Base-by-base conservation (phyloP, 2,888 invertebrate genomes). In the Itoplectis maculator region DNA sequence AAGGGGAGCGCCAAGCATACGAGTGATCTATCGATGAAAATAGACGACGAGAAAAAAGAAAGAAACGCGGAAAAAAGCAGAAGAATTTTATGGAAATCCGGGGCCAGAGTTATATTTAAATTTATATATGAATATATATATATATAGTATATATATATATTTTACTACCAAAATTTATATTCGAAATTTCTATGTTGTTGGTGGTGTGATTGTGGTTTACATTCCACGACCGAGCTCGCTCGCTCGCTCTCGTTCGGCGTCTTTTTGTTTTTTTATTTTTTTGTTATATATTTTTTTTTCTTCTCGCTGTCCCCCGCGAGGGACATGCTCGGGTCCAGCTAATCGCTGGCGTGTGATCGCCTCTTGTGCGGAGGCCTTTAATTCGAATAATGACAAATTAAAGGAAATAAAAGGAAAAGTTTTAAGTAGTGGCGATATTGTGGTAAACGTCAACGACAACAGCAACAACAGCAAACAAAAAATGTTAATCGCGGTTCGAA, bases 141-240 rank as follows among this genome's bases (percentile, higher is more conserved):
- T 88, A n/a, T n/a, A n/a, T n/a, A n/a, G n/a, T n/a, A 88, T 84
- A 88, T 80, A 88, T 79, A 91, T 91, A 91, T 92, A 90, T 92
- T 92, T 92, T 91, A 92, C 88, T 91, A 92, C 90, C 90, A 91
- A 92, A 92, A 92, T 92, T 92, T 92, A 92, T 92, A 92, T 90
- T 92, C 90, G 88, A 92, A 92, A 92, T 92, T 92, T 92, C 89
- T 91, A 91, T 88, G 89, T 91, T 89, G 90, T 91, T 91, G 89
- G 88, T 88, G 88, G 86, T 89, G 88, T 88, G 89, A 89, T 89
- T 90, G 91, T 91, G 91, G 91, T 89, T 91, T 90, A 92, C 91
- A 92, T 92, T 92, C 92, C 91, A 91, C 91, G 89, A 89, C 88
- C 87, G 86, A 87, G 79, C 79, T 81, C 72, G 74, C 51, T 81